Evolutionary conservation across 2,888 invertebrate genomes (phyloP).

Genomic region (Parnassius mnemosyne): DNA sequence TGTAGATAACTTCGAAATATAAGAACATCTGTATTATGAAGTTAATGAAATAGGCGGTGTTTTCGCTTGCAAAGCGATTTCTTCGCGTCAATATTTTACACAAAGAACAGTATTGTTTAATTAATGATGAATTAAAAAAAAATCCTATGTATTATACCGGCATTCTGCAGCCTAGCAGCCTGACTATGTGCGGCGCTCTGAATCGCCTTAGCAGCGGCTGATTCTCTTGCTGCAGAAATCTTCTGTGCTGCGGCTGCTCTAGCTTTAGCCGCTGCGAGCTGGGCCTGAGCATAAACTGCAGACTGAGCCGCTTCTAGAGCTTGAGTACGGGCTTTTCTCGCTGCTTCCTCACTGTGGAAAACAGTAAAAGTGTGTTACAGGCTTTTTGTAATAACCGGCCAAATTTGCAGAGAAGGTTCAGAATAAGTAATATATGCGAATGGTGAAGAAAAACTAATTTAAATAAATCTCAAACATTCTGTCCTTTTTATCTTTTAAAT

Average conservation of each 20-base stretch:
- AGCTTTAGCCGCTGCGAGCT: slow-evolving; percentile 85
- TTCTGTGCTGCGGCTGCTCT: slow-evolving; percentile 86
- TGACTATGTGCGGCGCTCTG: slow-evolving; percentile 85
- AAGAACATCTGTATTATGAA: too few relatives aligned
- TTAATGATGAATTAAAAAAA: background rate
- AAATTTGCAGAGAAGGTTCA: too few relatives aligned
- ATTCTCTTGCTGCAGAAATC: slow-evolving; percentile 85
- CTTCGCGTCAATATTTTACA: background rate
- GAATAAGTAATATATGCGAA: too few relatives aligned
- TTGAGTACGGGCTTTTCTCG: slow-evolving; percentile 84
- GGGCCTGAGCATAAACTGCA: slow-evolving; percentile 84
- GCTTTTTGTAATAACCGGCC: too few relatives aligned
- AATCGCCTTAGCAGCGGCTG: slow-evolving; percentile 86
- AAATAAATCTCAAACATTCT: too few relatives aligned
- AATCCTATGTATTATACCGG: slow-evolving; percentile 58
- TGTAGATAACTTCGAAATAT: too few relatives aligned
- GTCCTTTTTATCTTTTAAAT: too few relatives aligned
- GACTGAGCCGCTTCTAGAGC: slow-evolving; percentile 84
- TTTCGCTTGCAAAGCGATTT: background rate
- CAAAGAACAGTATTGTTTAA: background rate
- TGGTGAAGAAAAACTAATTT: too few relatives aligned
- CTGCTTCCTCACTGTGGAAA: slow-evolving; percentile 80
- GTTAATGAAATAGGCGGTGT: background rate
- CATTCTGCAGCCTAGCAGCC: slow-evolving; percentile 85
- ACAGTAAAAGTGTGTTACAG: too few relatives aligned